These are phyloP conservation scores for Proteles cristata DNA, from an alignment of 2,113 vertebrate species.

Conservation along the genomic window DNA sequence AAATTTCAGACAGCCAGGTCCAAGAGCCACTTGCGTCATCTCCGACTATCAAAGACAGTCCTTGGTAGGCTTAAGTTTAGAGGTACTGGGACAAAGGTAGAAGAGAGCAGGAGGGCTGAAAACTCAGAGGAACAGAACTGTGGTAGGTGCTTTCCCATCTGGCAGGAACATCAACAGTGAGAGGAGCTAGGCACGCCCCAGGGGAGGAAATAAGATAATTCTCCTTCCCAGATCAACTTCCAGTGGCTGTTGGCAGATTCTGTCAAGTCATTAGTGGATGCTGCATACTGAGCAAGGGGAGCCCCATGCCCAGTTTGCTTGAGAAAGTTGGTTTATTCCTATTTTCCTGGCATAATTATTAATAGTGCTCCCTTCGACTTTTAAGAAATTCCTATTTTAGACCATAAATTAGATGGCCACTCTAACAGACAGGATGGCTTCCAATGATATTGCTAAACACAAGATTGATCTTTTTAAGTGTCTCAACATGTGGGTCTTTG, in stretches of 20 bases:
- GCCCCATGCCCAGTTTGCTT: neutral
- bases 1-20: neutral
- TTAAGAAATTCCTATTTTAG: conserved; percentile 34
- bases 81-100: neutral
- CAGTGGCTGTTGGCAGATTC: neutral
- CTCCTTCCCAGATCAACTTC: neutral
- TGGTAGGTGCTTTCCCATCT: neutral
- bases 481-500: neutral
- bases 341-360: neutral
- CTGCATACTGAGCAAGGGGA: neutral
- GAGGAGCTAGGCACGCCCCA: neutral
- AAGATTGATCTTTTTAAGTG: neutral
- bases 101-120: neutral
- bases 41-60: neutral
- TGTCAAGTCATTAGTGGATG: neutral
- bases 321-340: neutral
- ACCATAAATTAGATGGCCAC: neutral
- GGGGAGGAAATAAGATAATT: neutral
- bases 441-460: neutral
- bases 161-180: neutral
- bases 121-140: neutral
- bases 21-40: neutral
- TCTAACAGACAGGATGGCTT: neutral
- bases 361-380: neutral
- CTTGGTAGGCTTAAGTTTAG: neutral